Conservation (phyloP, 1,140 invertebrate species). For the Calliopsis andreniformis region DNA sequence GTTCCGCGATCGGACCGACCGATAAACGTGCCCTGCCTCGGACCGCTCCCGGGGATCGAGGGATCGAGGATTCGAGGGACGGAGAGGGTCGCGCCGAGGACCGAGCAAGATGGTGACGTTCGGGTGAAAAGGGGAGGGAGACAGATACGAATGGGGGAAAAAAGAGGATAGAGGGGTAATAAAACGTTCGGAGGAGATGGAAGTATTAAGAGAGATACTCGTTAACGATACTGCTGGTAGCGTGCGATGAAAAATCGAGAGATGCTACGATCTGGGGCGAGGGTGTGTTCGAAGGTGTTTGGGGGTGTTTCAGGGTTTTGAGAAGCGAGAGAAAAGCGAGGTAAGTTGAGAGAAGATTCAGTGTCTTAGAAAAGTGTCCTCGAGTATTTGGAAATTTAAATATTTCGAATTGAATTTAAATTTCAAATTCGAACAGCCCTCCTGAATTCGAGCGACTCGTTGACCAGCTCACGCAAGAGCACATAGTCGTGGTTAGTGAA, state of each 20-base stretch:
- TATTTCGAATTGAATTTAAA: too few species aligned
- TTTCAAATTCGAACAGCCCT: too few species aligned
- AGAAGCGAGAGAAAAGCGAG: too few species aligned
- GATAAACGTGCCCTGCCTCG: slow-evolving; percentile 54
- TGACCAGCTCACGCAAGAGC: too few species aligned
- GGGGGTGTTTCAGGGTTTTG: too few species aligned
- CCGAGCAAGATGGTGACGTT: slow-evolving; percentile 7
- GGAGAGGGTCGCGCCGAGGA: slow-evolving; percentile 2
- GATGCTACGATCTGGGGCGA: slow-evolving; percentile 50
- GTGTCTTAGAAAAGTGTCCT: too few species aligned
- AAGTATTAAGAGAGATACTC: slow-evolving; percentile 51
- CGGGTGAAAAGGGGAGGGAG: slow-evolving; percentile 10
- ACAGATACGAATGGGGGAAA: slow-evolving; percentile 28
- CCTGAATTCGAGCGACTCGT: too few species aligned
- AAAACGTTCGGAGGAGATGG: background rate
- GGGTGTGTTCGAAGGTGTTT: too few species aligned
- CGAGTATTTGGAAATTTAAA: too few species aligned
- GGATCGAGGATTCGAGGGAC: slow-evolving; percentile 37
- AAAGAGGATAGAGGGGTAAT: slow-evolving; percentile 8
- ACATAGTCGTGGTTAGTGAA: too few species aligned
- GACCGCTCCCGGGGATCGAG: slow-evolving; percentile 48
- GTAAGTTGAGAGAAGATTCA: too few species aligned
- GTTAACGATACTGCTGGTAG: slow-evolving; percentile 61
- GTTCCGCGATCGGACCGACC: slow-evolving; percentile 57
- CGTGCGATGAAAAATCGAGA: slow-evolving; percentile 60